Evolutionary conservation across 2,797 vertebrate genomes (phyloP).

Genomic region (Sebastes oblongus): DNA sequence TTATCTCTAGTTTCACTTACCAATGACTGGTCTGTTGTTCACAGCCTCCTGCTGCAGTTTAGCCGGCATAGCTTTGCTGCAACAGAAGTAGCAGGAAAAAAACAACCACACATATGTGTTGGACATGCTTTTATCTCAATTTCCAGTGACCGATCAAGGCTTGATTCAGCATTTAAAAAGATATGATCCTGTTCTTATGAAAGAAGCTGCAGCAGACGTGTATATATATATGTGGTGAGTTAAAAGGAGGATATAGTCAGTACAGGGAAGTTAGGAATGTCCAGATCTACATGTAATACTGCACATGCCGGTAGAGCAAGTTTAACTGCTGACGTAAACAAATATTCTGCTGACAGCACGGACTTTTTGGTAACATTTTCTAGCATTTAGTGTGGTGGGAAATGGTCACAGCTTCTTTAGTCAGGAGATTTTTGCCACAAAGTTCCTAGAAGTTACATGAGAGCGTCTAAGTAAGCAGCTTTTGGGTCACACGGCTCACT

Average conservation of each 20-base stretch:
- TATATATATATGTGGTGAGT: slow-evolving; percentile 1
- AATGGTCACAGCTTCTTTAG: not conserved
- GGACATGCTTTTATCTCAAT: slow-evolving; percentile 25
- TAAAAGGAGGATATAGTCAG: slow-evolving; percentile 47
- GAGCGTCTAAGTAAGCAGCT: not conserved
- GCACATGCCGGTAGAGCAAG: slow-evolving; percentile 12
- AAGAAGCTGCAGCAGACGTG: slow-evolving; percentile 4
- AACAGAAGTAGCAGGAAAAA: slow-evolving; percentile 23
- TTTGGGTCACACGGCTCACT: not conserved
- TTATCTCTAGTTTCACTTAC: slow-evolving; percentile 48
- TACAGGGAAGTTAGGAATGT: slow-evolving; percentile 73
- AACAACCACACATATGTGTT: slow-evolving; percentile 17
- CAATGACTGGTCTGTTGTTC: slow-evolving; percentile 78
- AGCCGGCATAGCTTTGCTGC: slow-evolving; percentile 31
- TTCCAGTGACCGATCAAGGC: not conserved
- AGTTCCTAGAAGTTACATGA: not conserved
- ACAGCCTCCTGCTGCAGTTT: not conserved
- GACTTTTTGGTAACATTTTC: slow-evolving; percentile 52
- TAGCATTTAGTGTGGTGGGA: not conserved
- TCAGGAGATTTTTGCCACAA: slow-evolving; percentile 4
- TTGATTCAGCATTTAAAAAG: not conserved
- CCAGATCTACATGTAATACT: slow-evolving; percentile 43
- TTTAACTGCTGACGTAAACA: slow-evolving; percentile 40
- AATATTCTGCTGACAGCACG: slow-evolving; percentile 29
- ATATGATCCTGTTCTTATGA: not conserved